These are phyloP conservation scores for Anthopleura sola DNA, from an alignment of 64 coral and sea anemone genomes.

Conservation along the genomic window DNA sequence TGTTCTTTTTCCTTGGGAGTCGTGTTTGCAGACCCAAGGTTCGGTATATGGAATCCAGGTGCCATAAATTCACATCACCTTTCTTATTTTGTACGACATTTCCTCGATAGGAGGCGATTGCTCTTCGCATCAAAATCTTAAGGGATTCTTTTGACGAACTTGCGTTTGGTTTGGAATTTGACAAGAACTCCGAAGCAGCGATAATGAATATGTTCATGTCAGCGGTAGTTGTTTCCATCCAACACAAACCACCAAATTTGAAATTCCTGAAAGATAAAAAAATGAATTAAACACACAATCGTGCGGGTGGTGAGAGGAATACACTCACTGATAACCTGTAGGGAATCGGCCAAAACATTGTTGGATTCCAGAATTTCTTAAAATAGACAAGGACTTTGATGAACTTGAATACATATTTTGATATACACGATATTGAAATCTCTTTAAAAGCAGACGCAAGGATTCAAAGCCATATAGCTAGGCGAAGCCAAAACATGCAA, in stretches of 20 bases:
- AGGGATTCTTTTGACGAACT: neutral
- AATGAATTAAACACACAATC: no score
- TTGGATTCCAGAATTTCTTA: no score
- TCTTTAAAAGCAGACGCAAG: no score
- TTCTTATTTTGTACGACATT: slow-evolving; percentile 54
- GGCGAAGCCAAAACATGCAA: no score
- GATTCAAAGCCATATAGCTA: no score
- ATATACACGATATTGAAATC: no score
- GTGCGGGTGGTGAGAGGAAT: no score
- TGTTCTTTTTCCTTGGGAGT: slow-evolving; percentile 30
- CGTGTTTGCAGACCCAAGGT: slow-evolving; percentile 57
- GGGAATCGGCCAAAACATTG: no score
- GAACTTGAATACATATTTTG: no score
- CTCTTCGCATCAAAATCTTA: slow-evolving; percentile 31
- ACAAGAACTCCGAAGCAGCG: slow-evolving; percentile 13
- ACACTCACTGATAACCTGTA: no score
- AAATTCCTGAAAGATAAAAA: slow-evolving; percentile 49
- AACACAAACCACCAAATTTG: slow-evolving; percentile 60
- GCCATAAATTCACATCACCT: slow-evolving; percentile 76
- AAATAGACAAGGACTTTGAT: no score
- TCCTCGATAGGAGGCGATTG: slow-evolving; percentile 53
- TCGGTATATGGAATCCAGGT: slow-evolving; percentile 74
- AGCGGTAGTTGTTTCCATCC: slow-evolving; percentile 59
- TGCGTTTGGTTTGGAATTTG: neutral
- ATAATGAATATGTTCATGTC: slow-evolving; percentile 67